Evolutionary conservation across 92 coral and sea anemone genomes (phyloP).

Genomic region (Zoanthus sansibaricus): DNA sequence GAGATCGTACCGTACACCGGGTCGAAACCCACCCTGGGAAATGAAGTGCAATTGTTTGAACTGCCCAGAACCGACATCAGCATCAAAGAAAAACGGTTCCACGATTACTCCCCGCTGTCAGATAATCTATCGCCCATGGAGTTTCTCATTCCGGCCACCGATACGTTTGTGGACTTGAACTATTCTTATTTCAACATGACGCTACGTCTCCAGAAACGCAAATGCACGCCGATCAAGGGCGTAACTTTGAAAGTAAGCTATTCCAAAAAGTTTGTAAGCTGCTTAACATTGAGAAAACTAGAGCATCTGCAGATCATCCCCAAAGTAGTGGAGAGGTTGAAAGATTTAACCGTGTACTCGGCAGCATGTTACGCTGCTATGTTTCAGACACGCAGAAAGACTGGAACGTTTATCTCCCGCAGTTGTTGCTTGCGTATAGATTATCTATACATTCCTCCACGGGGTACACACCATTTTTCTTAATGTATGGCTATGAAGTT

Average conservation of each 20-base stretch:
- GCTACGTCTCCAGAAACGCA: too few relatives aligned
- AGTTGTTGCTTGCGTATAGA: constrained; percentile 25
- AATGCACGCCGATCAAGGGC: neutral
- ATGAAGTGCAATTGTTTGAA: too few relatives aligned
- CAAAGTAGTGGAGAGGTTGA: constrained; percentile 27
- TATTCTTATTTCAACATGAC: too few relatives aligned
- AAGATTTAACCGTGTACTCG: constrained; percentile 35
- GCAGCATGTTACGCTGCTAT: constrained; percentile 35
- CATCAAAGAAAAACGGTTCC: too few relatives aligned
- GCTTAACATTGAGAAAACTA: constrained; percentile 18
- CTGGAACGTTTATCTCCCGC: constrained; percentile 31
- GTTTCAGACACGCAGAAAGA: constrained; percentile 26
- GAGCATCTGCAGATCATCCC: constrained; percentile 1
- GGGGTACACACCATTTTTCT: neutral
- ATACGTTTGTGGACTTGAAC: too few relatives aligned
- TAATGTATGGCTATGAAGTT: constrained; percentile 22
- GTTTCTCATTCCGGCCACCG: too few relatives aligned
- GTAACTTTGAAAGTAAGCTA: neutral
- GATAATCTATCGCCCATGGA: too few relatives aligned
- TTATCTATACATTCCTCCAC: constrained; percentile 16
- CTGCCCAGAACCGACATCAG: too few relatives aligned
- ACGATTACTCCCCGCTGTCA: too few relatives aligned
- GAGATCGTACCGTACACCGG: too few relatives aligned
- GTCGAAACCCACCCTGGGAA: too few relatives aligned
- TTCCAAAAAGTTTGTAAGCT: neutral